A percentile compares a stretch with the other conserved stretches of the same genome.
These are phyloP conservation scores for Hirtodrosophila duncani DNA, from an alignment of 2,888 invertebrate genomes.

Conservation along the genomic window DNA sequence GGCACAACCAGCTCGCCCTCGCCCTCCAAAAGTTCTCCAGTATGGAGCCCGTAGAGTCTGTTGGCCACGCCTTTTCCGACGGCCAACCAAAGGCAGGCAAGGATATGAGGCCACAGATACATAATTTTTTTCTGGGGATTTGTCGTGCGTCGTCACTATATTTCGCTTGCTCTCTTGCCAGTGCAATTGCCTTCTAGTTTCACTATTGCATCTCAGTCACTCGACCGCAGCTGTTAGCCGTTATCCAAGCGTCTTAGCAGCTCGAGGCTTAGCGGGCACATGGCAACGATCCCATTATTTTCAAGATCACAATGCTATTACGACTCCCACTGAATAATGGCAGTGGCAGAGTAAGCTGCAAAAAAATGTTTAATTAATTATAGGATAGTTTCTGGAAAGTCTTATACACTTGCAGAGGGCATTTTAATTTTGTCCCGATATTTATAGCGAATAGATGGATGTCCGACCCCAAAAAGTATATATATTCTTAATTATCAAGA, in stretches of 20 bases:
- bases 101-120: conserved; percentile 40
- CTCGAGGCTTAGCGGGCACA: conserved; percentile 49
- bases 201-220: not conserved
- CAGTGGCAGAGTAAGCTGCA: no score
- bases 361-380: no score
- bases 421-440: no score
- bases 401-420: no score
- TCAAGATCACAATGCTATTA: conserved; percentile 20
- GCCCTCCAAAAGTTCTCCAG: conserved; percentile 67
- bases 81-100: conserved; percentile 59
- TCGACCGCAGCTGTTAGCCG: conserved; percentile 43
- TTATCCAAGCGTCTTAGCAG: conserved; percentile 63
- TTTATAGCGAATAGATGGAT: no score
- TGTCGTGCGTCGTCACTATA: not conserved
- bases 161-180: not conserved
- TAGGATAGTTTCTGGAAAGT: no score
- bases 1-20: conserved; percentile 75
- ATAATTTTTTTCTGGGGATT: conserved; percentile 16
- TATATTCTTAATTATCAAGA: no score
- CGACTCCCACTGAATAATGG: not conserved
- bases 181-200: no score
- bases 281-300: conserved; percentile 61
- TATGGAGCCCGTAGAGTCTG: conserved; percentile 70
- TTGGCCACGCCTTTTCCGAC: conserved; percentile 24
- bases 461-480: no score